Evolutionary conservation across 1,140 invertebrate species (phyloP).

Genomic region (Cataglyphis hispanica): DNA sequence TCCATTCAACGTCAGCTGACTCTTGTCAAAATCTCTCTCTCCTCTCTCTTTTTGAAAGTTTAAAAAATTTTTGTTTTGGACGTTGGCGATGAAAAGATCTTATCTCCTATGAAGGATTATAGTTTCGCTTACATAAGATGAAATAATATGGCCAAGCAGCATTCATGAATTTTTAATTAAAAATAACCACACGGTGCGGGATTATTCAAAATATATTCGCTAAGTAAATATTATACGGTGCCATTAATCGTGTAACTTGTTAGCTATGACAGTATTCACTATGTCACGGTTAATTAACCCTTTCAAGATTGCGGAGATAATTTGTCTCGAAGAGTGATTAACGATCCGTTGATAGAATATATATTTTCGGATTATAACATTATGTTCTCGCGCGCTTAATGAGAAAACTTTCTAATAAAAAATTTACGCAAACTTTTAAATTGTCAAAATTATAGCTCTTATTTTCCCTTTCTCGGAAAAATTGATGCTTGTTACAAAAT

Average conservation of each 20-base stretch:
- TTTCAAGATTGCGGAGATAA: not conserved
- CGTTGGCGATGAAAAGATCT: not conserved
- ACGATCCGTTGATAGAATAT: not conserved
- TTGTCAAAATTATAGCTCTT: no score
- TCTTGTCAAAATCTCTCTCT: not conserved
- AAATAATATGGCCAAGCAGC: not conserved
- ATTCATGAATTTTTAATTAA: no score
- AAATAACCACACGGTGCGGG: no score
- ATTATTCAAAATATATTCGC: slow-evolving; percentile 27
- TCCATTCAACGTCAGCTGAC: not conserved
- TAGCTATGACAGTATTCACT: slow-evolving; percentile 27
- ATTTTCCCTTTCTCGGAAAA: no score
- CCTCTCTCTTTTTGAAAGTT: slow-evolving; percentile 12
- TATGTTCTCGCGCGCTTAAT: not conserved
- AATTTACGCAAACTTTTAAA: no score
- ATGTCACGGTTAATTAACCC: slow-evolving; percentile 38
- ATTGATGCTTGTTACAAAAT: no score
- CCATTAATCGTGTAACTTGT: slow-evolving; percentile 22
- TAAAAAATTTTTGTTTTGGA: not conserved
- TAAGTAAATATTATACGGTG: slow-evolving; percentile 32
- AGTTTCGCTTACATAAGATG: slow-evolving; percentile 13
- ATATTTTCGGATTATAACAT: not conserved
- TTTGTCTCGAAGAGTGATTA: slow-evolving; percentile 8
- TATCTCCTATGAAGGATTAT: slow-evolving; percentile 23
- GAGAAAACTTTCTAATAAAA: not conserved